These are phyloP conservation scores for Patella depressa DNA, from an alignment of 2,888 invertebrate genomes.

Conservation along the genomic window DNA sequence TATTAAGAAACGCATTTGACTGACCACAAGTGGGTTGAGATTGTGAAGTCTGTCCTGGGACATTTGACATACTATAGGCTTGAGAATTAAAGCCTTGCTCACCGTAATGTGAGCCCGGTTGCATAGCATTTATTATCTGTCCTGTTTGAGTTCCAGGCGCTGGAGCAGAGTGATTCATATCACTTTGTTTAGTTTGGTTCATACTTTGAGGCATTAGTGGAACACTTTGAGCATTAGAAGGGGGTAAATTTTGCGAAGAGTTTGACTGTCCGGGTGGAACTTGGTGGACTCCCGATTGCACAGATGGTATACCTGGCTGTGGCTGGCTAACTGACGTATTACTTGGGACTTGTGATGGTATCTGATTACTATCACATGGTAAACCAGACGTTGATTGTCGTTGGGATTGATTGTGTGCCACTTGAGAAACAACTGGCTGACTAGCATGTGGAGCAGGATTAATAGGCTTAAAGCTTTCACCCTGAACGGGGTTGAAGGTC, in stretches of 20 bases:
- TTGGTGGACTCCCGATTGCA: background rate
- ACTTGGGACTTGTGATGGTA: background rate
- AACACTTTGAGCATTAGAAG: constrained; percentile 5
- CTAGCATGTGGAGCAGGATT: constrained; percentile 48
- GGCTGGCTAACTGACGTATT: background rate
- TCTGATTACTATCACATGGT: background rate
- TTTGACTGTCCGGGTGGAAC: background rate
- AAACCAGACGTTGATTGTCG: constrained; percentile 32
- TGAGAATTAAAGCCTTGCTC: background rate
- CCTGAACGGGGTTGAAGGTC: constrained; percentile 28
- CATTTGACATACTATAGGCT: constrained; percentile 2
- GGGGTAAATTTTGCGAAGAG: constrained; percentile 1
- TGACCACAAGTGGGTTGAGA: background rate
- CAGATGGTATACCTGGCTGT: background rate
- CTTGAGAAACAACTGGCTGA: constrained; percentile 38
- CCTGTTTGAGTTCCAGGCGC: background rate
- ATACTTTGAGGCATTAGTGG: background rate
- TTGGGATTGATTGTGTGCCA: constrained; percentile 34
- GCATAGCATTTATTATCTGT: background rate
- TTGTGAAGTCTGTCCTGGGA: background rate
- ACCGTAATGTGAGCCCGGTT: background rate
- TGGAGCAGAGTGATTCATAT: background rate
- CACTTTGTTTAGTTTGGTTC: background rate
- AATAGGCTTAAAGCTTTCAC: constrained; percentile 52
- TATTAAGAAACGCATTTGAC: background rate